Evolutionary conservation across 2,888 invertebrate species (phyloP).

Genomic region (Ormyrus labotus): DNA sequence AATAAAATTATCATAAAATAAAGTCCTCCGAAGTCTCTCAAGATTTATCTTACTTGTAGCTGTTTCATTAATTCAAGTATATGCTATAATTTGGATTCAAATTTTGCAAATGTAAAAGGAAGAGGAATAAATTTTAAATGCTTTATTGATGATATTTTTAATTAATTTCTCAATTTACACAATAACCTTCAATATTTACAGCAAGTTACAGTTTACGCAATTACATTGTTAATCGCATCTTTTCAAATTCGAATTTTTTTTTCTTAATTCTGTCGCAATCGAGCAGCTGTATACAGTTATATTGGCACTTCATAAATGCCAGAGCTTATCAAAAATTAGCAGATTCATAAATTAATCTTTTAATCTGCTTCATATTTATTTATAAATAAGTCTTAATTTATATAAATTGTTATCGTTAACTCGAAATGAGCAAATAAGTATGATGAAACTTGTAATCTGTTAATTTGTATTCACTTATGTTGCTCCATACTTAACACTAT

Average conservation of each 20-base stretch:
- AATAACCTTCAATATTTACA: too few relatives aligned
- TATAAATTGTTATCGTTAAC: conserved; percentile 4
- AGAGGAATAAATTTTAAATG: background rate
- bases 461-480: conserved; percentile 23
- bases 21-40: background rate
- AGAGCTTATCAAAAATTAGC: conserved; percentile 9
- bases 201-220: too few relatives aligned
- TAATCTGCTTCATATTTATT: conserved; percentile 22
- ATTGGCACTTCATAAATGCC: background rate
- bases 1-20: conserved; percentile 21
- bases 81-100: conserved; percentile 8
- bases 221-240: too few relatives aligned
- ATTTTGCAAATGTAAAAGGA: conserved; percentile 18
- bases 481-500: conserved; percentile 5
- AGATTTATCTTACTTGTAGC: conserved; percentile 18
- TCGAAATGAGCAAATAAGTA: background rate
- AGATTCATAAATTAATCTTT: conserved; percentile 17
- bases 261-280: too few relatives aligned
- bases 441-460: conserved; percentile 16
- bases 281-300: background rate
- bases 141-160: background rate
- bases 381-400: conserved; percentile 33
- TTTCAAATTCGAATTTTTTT: too few relatives aligned
- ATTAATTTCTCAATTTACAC: too few relatives aligned
- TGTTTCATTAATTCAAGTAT: conserved; percentile 17